These are phyloP conservation scores for Sebastes dallii DNA, from an alignment of 2,797 vertebrate species.

Conservation along the genomic window DNA sequence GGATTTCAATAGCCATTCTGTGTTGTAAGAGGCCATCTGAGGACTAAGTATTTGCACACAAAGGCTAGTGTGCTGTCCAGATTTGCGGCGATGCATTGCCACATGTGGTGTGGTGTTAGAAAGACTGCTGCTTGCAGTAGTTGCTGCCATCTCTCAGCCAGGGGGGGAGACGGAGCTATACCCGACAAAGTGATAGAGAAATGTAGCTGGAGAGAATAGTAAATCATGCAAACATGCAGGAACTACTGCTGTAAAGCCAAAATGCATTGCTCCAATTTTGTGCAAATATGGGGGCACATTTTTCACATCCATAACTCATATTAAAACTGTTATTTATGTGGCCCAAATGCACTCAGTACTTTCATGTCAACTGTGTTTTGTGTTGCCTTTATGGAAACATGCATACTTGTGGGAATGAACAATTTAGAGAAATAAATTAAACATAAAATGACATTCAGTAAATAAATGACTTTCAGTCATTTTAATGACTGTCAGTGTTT, in stretches of 20 bases:
- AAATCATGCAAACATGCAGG: neutral
- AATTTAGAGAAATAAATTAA: neutral
- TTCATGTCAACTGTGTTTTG: neutral
- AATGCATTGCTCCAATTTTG: neutral
- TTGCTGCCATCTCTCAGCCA: constrained; percentile 14
- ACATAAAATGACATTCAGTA: constrained; percentile 6
- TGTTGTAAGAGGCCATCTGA: constrained; percentile 8
- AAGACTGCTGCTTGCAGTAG: constrained; percentile 12
- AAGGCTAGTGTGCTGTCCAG: neutral
- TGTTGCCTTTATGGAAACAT: neutral
- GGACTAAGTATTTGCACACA: neutral
- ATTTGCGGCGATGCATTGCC: constrained; percentile 28
- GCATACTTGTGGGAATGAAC: neutral
- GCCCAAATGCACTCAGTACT: neutral
- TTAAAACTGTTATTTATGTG: neutral
- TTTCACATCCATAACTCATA: neutral
- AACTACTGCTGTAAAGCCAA: neutral
- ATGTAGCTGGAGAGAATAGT: neutral
- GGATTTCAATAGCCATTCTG: neutral
- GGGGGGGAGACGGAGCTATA: neutral
- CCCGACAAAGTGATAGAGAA: neutral
- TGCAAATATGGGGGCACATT: neutral
- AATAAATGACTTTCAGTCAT: neutral
- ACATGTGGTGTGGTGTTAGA: constrained; percentile 30
- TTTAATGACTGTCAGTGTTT: constrained; percentile 25